A percentile compares a stretch with the other conserved stretches of the same genome.
These are phyloP conservation scores for Botia almorhae DNA, from an alignment of 2,797 vertebrate species.

Conservation along the genomic window DNA sequence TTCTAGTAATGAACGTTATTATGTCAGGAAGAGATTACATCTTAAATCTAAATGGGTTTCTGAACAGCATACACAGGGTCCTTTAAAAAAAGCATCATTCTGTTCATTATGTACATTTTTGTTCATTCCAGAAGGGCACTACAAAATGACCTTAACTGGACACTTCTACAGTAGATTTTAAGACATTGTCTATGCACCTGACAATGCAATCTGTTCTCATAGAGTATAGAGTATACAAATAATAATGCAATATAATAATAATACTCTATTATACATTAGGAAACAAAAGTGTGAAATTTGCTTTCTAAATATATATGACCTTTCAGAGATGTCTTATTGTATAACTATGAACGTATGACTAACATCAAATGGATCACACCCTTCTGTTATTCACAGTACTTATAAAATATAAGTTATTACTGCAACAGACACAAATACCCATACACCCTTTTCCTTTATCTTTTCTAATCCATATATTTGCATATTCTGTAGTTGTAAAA, in stretches of 20 bases:
- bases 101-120: neutral
- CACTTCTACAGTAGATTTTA: no score
- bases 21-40: no score
- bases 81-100: neutral
- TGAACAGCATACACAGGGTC: neutral
- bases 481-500: constrained; percentile 49
- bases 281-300: no score
- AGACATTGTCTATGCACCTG: no score
- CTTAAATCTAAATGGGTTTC: neutral
- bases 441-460: neutral
- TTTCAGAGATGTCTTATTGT: no score
- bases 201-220: no score
- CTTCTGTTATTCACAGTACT: neutral
- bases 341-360: no score
- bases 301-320: no score
- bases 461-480: constrained; percentile 30
- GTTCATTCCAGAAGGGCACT: no score
- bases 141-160: neutral
- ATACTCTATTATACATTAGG: no score
- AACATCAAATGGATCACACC: neutral
- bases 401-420: neutral
- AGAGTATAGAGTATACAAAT: no score
- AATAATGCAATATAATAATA: no score
- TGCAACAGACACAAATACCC: neutral
- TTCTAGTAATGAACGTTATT: neutral